Evolutionary conservation across 2,797 vertebrate species (phyloP).

Genomic region (Oophaga sylvatica): DNA sequence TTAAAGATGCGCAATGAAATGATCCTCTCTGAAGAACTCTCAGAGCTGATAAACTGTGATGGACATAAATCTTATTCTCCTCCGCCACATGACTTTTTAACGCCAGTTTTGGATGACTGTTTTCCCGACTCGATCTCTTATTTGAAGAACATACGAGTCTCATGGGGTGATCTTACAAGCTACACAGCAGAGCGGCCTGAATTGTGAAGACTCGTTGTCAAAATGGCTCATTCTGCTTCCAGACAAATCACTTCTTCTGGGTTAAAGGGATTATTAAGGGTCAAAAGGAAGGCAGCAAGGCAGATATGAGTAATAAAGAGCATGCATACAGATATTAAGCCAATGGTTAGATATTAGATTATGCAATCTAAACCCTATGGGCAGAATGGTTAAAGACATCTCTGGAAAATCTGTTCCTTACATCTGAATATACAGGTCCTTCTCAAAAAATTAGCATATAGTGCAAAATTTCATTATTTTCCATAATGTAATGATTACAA

Average conservation of each 20-base stretch:
- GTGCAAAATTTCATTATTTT: too few species aligned
- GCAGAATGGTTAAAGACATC: too few species aligned
- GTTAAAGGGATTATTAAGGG: conserved; percentile 39
- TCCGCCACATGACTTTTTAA: conserved; percentile 40
- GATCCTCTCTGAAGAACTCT: background rate
- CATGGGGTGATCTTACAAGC: conserved; percentile 40
- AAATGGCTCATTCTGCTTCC: conserved; percentile 13
- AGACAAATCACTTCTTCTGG: conserved; percentile 31
- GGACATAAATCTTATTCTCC: conserved; percentile 35
- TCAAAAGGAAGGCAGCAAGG: background rate
- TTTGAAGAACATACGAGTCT: conserved; percentile 45
- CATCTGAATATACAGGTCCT: too few species aligned
- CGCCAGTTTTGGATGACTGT: conserved; percentile 26
- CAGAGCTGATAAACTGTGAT: background rate
- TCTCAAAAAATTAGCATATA: too few species aligned
- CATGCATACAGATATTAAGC: background rate
- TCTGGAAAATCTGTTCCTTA: too few species aligned
- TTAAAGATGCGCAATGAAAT: too few species aligned
- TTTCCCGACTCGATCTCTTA: conserved; percentile 26
- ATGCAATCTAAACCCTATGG: background rate
- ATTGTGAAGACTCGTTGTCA: conserved; percentile 31
- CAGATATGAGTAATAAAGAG: conserved; percentile 14
- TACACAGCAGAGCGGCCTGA: conserved; percentile 9
- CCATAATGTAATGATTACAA: too few species aligned
- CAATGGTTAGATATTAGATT: too few species aligned